Evolutionary conservation across 2,888 invertebrate species (phyloP).

Genomic region (Hyppa rectilinea): DNA sequence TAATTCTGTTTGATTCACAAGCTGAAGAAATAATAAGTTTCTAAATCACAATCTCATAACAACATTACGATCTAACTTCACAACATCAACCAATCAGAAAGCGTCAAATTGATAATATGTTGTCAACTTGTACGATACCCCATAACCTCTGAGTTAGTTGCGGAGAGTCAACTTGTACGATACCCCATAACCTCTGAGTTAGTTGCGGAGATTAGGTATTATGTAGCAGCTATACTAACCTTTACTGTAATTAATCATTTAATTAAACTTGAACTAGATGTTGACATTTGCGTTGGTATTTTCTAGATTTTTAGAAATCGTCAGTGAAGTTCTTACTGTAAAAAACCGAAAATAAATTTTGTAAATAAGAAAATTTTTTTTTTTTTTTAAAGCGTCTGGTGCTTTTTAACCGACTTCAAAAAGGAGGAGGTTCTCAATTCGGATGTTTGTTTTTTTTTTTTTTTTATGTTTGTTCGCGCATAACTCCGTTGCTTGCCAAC

Average conservation of each 20-base stretch:
- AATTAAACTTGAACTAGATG: conserved; percentile 38
- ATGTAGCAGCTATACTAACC: conserved; percentile 19
- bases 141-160: conserved; percentile 43
- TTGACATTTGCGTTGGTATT: not conserved
- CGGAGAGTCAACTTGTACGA: conserved; percentile 28
- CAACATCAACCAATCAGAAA: conserved; percentile 39
- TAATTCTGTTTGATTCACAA: not conserved
- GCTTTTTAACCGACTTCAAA: too few relatives aligned
- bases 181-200: conserved; percentile 47
- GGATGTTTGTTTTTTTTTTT: too few relatives aligned
- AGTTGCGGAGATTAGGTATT: conserved; percentile 31
- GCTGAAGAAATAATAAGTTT: not conserved
- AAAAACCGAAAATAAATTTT: too few relatives aligned
- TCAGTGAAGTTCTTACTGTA: too few relatives aligned
- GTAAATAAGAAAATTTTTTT: too few relatives aligned
- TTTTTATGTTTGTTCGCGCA: too few relatives aligned
- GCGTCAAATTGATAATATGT: conserved; percentile 34
- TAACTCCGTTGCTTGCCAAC: too few relatives aligned
- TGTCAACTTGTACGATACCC: conserved; percentile 30
- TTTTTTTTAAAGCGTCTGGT: too few relatives aligned
- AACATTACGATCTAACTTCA: conserved; percentile 7
- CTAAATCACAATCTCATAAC: not conserved
- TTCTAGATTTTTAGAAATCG: conserved; percentile 17
- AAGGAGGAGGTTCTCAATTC: too few relatives aligned
- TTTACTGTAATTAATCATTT: conserved; percentile 29